Base-by-base conservation (phyloP, 2,113 vertebrate species). In the Pionites leucogaster region DNA sequence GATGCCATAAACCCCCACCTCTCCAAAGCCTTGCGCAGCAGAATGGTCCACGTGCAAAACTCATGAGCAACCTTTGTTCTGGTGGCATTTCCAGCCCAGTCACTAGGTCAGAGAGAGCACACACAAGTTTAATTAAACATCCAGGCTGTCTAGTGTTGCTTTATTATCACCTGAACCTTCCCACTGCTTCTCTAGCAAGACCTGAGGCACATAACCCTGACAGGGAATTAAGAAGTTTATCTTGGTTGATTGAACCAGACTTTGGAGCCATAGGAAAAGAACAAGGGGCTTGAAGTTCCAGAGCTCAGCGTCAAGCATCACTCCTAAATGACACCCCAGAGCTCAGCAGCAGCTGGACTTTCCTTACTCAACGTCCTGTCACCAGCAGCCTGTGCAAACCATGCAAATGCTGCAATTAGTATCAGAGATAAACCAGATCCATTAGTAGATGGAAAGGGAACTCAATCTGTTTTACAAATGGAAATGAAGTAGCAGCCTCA, bases 381-480 rank as follows among this genome's bases (percentile, higher is more conserved):
- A 69, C 91, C 87, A 25, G 46, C 90, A 96, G 89, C 93, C 95
- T 92, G 72, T 68, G 88, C 90, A 82, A 92, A 63, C 71, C 75
- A 19, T 49, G 70, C 71, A 96, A 89, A 96, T 87, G 92, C 97
- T 89, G 92, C 97, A 97, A 97, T 97, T 96, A 96, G 93, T 97
- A 96, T 60, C 71, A 93, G 93, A 97, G 96, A 97, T 84, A 98
- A 98, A 96, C 82, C 87, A 95, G 95, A 96, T 77, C 86, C 84
- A 93, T 91, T 96, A 89, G 86, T 25, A 97, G 89, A 97, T 78
- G 96, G 93, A 96, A 96, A 50, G 93, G 86, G 94, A 97, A 79
- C 85, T 97, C 88, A 95, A 92, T 97, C 87, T 97, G 95, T 97
- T 97, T 97, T 97, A 97, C 86, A 94, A 97, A 97, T 97, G 95